Conservation (phyloP, 2,113 vertebrate genomes). For the Cygnus buccinator region DNA sequence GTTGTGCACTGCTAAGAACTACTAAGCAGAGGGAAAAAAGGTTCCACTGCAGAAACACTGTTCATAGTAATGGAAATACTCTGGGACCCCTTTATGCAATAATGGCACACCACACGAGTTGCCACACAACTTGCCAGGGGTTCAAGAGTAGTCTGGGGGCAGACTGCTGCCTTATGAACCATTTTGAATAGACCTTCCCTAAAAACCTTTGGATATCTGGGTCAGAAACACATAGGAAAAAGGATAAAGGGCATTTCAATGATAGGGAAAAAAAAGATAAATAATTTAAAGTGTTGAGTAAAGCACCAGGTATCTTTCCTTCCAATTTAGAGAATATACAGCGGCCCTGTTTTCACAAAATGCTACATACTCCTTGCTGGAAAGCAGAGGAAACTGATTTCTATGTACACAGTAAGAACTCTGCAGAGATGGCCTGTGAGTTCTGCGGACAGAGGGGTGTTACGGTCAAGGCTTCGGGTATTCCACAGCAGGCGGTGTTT, state of each 20-base stretch:
- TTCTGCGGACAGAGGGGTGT: conserved; percentile 17
- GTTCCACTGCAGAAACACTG: neutral
- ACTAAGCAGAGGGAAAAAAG: neutral
- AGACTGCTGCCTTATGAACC: neutral
- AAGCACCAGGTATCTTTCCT: conserved; percentile 25
- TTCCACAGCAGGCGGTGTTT: conserved; percentile 69
- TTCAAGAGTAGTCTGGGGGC: neutral
- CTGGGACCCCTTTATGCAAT: neutral
- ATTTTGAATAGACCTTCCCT: conserved; percentile 23
- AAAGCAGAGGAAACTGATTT: conserved; percentile 53
- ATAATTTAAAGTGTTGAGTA: conserved; percentile 33
- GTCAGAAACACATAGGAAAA: neutral
- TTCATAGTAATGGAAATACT: conserved; percentile 14
- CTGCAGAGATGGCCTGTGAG: conserved; percentile 1
- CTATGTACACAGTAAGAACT: conserved; percentile 42
- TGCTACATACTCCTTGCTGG: conserved; percentile 41
- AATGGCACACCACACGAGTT: neutral
- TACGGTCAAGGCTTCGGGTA: conserved; percentile 71
- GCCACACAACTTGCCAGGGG: neutral
- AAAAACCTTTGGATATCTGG: neutral
- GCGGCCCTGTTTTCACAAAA: conserved; percentile 37
- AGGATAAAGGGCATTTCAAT: conserved; percentile 28
- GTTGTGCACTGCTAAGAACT: conserved; percentile 5
- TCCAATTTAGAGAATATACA: conserved; percentile 24
- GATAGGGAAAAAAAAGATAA: neutral